Conservation (phyloP, 2,113 vertebrate species). For the Lota lota region DNA sequence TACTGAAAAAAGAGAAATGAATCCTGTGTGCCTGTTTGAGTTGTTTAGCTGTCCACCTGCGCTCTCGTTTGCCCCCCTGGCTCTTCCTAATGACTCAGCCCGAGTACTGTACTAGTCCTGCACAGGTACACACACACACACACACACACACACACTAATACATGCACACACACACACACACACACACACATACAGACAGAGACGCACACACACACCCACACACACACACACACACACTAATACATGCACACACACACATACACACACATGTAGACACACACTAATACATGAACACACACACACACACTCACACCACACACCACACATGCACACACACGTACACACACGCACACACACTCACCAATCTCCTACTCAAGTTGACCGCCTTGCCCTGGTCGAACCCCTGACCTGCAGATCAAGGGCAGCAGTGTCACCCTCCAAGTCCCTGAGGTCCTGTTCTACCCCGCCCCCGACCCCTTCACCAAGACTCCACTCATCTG, state of each 20-base stretch:
- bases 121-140: not conserved
- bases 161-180: not conserved
- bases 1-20: slow-evolving; percentile 24
- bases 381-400: slow-evolving; percentile 27
- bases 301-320: not conserved
- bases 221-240: slow-evolving; percentile 9
- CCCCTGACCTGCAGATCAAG: slow-evolving; percentile 66
- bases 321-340: not conserved
- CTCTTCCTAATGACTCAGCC: slow-evolving; percentile 16
- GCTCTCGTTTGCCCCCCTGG: slow-evolving; percentile 25
- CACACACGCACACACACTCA: slow-evolving; percentile 1
- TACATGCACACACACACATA: no score
- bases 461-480: not conserved
- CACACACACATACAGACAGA: not conserved
- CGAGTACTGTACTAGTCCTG: not conserved
- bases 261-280: not conserved
- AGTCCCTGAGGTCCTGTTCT: slow-evolving; percentile 52
- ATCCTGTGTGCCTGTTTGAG: slow-evolving; percentile 47
- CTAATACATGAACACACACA: not conserved
- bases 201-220: not conserved
- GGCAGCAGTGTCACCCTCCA: slow-evolving; percentile 59
- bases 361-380: no score
- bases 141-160: not conserved
- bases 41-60: slow-evolving; percentile 45
- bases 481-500: not conserved